Conservation (phyloP, 2,888 invertebrate species). For the Cenopis cana region DNA sequence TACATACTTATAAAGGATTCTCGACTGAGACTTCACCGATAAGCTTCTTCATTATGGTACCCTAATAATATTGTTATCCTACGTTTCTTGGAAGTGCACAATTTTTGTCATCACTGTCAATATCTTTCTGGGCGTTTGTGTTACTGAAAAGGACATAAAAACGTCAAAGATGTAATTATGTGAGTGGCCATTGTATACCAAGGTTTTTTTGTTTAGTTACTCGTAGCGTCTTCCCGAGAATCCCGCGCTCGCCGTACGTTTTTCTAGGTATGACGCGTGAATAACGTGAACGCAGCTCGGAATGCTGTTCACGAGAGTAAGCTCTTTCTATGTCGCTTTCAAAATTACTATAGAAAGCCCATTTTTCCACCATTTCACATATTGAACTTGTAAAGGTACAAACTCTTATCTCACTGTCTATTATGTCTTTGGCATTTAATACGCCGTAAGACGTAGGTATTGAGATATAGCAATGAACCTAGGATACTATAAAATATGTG, state of each 20-base stretch:
- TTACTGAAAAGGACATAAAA: constrained; percentile 49
- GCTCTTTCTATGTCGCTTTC: constrained; percentile 55
- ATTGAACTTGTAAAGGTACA: too few species aligned
- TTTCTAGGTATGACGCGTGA: constrained; percentile 70
- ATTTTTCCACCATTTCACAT: constrained; percentile 6
- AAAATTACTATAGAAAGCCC: constrained; percentile 45
- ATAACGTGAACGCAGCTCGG: constrained; percentile 62
- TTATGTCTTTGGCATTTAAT: background rate
- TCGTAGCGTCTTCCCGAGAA: constrained; percentile 62
- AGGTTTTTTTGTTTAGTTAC: constrained; percentile 61
- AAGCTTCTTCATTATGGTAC: constrained; percentile 6
- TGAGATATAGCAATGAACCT: background rate
- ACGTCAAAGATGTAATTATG: constrained; percentile 52
- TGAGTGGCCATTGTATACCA: constrained; percentile 60
- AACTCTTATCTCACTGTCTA: too few species aligned
- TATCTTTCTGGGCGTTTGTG: constrained; percentile 41
- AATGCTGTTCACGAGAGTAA: constrained; percentile 60
- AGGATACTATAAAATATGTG: background rate
- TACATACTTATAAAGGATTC: constrained; percentile 27
- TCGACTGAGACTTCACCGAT: constrained; percentile 14
- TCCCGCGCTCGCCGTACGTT: constrained; percentile 63
- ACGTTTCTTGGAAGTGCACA: constrained; percentile 18
- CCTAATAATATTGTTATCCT: constrained; percentile 9
- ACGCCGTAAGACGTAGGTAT: background rate
- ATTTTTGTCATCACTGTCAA: constrained; percentile 39